Evolutionary conservation across 1,140 invertebrate species (phyloP).

Genomic region (Pteromalus puparum): DNA sequence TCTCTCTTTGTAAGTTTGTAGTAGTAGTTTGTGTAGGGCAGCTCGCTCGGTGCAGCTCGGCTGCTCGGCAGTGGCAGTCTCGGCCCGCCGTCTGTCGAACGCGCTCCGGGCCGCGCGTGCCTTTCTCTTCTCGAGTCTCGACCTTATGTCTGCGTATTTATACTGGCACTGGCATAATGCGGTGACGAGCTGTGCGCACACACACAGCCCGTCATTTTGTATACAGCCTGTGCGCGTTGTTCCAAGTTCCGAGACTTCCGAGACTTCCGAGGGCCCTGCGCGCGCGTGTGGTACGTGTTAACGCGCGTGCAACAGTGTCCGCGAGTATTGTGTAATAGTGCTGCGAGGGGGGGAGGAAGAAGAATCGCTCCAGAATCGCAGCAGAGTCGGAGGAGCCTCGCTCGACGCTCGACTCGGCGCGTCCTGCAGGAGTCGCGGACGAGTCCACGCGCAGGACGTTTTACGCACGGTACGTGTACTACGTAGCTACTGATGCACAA

Average conservation of each 20-base stretch:
- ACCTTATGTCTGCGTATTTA: no score
- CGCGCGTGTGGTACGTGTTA: no score
- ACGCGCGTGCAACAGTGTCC: no score
- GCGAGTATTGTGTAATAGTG: not conserved
- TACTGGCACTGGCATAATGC: no score
- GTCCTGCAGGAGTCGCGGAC: not conserved
- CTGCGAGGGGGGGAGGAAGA: not conserved
- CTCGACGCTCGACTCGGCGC: no score
- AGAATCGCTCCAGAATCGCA: no score
- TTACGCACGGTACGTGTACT: not conserved
- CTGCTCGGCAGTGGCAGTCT: not conserved
- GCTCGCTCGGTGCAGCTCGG: not conserved
- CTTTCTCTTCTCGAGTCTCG: not conserved
- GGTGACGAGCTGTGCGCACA: not conserved
- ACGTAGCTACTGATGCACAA: no score
- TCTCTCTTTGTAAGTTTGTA: no score
- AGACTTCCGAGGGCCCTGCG: no score
- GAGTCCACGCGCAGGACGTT: not conserved
- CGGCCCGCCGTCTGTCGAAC: not conserved
- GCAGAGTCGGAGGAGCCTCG: no score
- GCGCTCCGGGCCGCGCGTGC: not conserved
- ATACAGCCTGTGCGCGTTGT: not conserved
- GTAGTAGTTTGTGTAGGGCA: no score
- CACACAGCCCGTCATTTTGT: not conserved
- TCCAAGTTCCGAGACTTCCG: not conserved